Percentiles rank a stretch among this genome's conserved stretches.
Conservation (phyloP, 2,113 vertebrate genomes). For the Lasiurus cinereus region DNA sequence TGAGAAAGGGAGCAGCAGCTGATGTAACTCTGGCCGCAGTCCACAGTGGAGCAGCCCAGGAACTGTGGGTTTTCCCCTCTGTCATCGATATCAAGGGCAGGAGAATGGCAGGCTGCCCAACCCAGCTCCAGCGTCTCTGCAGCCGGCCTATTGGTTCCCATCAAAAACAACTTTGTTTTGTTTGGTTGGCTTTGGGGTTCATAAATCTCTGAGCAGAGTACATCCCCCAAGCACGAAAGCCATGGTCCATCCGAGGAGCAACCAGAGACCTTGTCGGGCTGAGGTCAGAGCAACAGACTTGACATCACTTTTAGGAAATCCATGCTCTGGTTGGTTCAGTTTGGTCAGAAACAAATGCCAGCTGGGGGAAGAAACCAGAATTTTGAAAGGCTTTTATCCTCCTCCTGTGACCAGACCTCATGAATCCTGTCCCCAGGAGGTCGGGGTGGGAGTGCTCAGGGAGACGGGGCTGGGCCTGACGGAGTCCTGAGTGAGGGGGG, state of each 20-base stretch:
- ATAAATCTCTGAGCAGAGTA: not conserved
- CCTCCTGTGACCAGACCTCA: not conserved
- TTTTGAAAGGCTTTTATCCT: not conserved
- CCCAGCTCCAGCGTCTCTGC: not conserved
- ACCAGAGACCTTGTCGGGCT: not conserved
- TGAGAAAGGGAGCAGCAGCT: slow-evolving; percentile 34
- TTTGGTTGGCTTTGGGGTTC: slow-evolving; percentile 22
- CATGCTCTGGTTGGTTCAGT: not conserved
- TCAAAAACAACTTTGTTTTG: slow-evolving; percentile 50
- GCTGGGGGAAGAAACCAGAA: not conserved
- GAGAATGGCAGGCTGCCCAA: not conserved
- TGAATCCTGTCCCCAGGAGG: not conserved
- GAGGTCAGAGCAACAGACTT: not conserved
- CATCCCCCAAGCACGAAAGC: not conserved
- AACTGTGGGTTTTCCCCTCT: not conserved
- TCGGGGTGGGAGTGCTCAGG: accelerated
- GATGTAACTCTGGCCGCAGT: not conserved
- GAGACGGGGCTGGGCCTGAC: not conserved
- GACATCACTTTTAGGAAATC: slow-evolving; percentile 56
- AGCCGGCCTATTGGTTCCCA: not conserved
- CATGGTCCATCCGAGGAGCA: not conserved
- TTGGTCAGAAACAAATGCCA: slow-evolving; percentile 4
- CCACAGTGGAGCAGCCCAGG: not conserved
- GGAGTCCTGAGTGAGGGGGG: not conserved
- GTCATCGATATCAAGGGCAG: not conserved